Base-by-base conservation (phyloP, 2,113 vertebrate genomes). In the Elachura formosa region DNA sequence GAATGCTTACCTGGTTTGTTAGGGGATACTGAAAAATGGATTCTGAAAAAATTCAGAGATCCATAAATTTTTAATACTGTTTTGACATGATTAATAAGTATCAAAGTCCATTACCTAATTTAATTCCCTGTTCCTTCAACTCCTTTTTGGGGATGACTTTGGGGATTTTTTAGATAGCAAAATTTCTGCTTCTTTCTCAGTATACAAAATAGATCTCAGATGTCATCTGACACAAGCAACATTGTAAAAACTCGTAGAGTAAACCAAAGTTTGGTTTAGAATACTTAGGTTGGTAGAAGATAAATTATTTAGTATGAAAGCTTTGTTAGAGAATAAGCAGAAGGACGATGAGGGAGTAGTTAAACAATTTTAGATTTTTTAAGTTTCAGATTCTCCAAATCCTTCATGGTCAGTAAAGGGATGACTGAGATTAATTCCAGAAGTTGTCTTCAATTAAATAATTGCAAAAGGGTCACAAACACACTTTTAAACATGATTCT, bases 351-450 rank as follows among this genome's bases (percentile, higher is more conserved):
- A 72, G 20, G 25, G 9, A 73, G 5, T 3, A 92, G 64, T 86
- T 86, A 54, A 92, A 96, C 85, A 77, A 48, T 69, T 89, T 94
- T 62, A 54, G 16, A 80, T 89, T 92, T 36, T 80, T 76, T 46
- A 76, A 73, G 23, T 86, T 90, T 90, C 41, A 80, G 34, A 54
- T 96, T 86, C 46, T 94, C 10, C 26, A 90, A 62, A 80, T 86
- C 34, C 36, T 92, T 88, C 55, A 73, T 76, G 72, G 63, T 84
- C 41, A 69, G 20, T 62, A 80, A 67, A 88, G 17, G 80, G 33
- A 92, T 80, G 23, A 83, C 14, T 12, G 31, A 86, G 38, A 92
- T 83, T 85, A 83, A 69, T 58, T 90, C 49, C 15, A 83, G 46
- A 49, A 85, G 29, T 62, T 83, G 8, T 66, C 55, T 88, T 92